These are phyloP conservation scores for Xiphophorus couchianus DNA, from an alignment of 2,113 vertebrate species.

Conservation along the genomic window DNA sequence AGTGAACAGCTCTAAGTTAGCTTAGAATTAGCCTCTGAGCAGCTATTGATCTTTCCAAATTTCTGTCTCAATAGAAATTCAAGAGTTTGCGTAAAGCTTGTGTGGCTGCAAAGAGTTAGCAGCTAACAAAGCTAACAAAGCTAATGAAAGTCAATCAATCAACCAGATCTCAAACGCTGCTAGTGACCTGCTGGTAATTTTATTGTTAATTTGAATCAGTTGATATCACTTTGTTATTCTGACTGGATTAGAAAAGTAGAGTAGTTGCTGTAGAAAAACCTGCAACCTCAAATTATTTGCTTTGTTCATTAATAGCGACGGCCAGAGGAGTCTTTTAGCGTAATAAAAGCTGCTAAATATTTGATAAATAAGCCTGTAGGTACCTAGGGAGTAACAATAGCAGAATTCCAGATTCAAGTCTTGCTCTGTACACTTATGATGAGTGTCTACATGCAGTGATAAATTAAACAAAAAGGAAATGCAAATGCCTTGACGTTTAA, in stretches of 20 bases:
- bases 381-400: conserved; percentile 27
- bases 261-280: too few species aligned
- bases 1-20: too few species aligned
- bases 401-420: conserved; percentile 4
- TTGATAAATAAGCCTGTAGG: conserved; percentile 12
- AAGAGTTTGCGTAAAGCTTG: too few species aligned
- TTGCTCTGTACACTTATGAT: conserved; percentile 39
- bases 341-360: conserved; percentile 19
- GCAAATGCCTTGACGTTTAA: conserved; percentile 42
- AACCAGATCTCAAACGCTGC: too few species aligned
- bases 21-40: too few species aligned
- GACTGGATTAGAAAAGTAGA: background rate
- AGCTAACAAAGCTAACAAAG: too few species aligned
- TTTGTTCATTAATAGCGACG: background rate
- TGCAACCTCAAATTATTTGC: too few species aligned
- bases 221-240: background rate
- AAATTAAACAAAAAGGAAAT: conserved; percentile 59
- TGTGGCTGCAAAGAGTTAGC: too few species aligned
- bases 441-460: conserved; percentile 40
- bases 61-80: too few species aligned
- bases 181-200: background rate
- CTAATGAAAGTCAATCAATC: too few species aligned
- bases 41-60: too few species aligned
- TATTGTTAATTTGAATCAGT: background rate
- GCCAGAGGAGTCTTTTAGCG: background rate